Conservation (phyloP, 1,140 invertebrate genomes). For the Linepithema humile region DNA sequence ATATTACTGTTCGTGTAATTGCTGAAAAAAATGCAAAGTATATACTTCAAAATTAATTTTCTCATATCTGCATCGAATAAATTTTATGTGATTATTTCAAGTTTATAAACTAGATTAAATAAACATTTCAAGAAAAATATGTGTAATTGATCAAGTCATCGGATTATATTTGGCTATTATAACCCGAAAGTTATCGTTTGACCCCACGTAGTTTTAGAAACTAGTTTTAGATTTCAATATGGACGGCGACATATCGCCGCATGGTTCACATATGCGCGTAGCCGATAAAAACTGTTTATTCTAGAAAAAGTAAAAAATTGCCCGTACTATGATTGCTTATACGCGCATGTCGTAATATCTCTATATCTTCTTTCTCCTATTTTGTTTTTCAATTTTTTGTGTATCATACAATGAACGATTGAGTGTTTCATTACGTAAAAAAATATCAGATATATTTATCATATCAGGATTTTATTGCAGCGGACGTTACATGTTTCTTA, state of each 20-base stretch:
- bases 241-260: conserved; percentile 30
- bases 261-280: background rate
- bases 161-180: conserved; percentile 5
- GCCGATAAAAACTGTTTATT: background rate
- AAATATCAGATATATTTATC: background rate
- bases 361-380: too few species aligned
- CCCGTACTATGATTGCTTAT: background rate
- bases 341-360: too few species aligned
- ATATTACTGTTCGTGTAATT: background rate
- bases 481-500: background rate
- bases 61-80: background rate
- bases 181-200: conserved; percentile 15
- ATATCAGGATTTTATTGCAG: background rate
- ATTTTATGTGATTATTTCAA: background rate
- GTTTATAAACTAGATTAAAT: background rate
- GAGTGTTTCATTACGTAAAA: background rate
- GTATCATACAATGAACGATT: background rate
- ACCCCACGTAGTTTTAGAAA: background rate
- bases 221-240: conserved; percentile 52
- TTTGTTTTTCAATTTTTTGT: background rate
- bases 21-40: background rate
- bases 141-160: background rate
- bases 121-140: background rate
- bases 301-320: background rate
- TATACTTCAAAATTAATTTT: background rate